Conservation (phyloP, 2,888 invertebrate species). For the Dryomyza anilis region DNA sequence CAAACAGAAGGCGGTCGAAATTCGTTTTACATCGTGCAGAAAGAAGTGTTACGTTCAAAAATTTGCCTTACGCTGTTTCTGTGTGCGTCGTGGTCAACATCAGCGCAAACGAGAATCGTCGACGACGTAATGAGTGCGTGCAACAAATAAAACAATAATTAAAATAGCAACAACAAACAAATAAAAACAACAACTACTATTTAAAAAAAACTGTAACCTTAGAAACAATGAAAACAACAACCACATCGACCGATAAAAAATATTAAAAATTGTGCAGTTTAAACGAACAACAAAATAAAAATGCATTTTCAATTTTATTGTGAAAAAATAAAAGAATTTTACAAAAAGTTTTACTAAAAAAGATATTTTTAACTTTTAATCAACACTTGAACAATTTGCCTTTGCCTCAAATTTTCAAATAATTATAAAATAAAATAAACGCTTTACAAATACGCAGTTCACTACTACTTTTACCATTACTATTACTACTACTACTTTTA, state of each 20-base stretch:
- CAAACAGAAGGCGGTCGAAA: background rate
- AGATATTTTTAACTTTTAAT: too few relatives aligned
- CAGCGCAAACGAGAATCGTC: background rate
- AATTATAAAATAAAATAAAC: background rate
- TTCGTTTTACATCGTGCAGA: background rate
- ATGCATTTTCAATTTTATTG: conserved; percentile 7
- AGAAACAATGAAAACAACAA: conserved; percentile 10
- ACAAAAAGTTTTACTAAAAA: conserved; percentile 3
- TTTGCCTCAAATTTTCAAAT: too few relatives aligned
- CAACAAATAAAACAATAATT: background rate
- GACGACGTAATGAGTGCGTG: background rate
- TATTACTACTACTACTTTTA: conserved; percentile 13
- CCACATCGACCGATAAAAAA: too few relatives aligned
- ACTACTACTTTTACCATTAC: conserved; percentile 12
- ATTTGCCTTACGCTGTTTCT: too few relatives aligned
- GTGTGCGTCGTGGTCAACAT: background rate
- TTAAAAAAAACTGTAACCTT: conserved; percentile 4
- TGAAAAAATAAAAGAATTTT: background rate
- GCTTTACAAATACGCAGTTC: background rate
- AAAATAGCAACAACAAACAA: background rate
- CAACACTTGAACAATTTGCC: too few relatives aligned
- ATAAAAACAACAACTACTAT: background rate
- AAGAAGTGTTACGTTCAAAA: too few relatives aligned
- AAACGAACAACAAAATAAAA: background rate
- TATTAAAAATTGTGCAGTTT: too few relatives aligned